Conservation (phyloP, 2,888 invertebrate species). For the Charanyca ferruginea region DNA sequence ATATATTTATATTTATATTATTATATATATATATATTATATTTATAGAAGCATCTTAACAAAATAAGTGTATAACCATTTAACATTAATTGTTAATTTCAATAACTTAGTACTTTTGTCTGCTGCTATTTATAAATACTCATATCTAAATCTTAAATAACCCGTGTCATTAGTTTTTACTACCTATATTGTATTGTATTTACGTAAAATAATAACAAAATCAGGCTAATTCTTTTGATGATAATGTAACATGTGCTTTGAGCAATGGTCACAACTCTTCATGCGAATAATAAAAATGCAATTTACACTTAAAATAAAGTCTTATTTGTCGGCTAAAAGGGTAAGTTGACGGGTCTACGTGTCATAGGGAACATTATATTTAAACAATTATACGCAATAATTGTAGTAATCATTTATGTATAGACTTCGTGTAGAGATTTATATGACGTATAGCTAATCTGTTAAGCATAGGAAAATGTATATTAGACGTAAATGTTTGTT, state of each 20-base stretch:
- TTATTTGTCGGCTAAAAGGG: constrained; percentile 72
- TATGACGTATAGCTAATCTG: constrained; percentile 77
- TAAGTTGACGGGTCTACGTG: constrained; percentile 69
- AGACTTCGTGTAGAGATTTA: constrained; percentile 66
- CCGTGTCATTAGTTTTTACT: constrained; percentile 28
- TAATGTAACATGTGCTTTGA: not conserved
- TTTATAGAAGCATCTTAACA: constrained; percentile 8
- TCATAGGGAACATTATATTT: constrained; percentile 76
- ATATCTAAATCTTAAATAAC: not conserved
- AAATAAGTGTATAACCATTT: constrained; percentile 10
- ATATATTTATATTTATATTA: no score
- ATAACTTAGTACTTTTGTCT: constrained; percentile 6
- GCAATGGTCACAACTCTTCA: constrained; percentile 16
- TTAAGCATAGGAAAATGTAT: constrained; percentile 73
- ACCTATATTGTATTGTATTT: constrained; percentile 3
- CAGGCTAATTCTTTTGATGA: constrained; percentile 1
- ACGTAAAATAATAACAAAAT: not conserved
- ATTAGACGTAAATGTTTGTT: constrained; percentile 78
- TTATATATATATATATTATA: no score
- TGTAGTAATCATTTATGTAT: constrained; percentile 65
- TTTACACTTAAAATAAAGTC: constrained; percentile 37
- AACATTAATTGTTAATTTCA: constrained; percentile 11
- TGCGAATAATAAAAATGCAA: constrained; percentile 26
- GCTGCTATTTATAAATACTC: constrained; percentile 8
- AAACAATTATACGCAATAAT: constrained; percentile 64